phyloP scores from a whole-genome alignment of 2,888 invertebrate species.

The Agrotis segetum region DNA sequence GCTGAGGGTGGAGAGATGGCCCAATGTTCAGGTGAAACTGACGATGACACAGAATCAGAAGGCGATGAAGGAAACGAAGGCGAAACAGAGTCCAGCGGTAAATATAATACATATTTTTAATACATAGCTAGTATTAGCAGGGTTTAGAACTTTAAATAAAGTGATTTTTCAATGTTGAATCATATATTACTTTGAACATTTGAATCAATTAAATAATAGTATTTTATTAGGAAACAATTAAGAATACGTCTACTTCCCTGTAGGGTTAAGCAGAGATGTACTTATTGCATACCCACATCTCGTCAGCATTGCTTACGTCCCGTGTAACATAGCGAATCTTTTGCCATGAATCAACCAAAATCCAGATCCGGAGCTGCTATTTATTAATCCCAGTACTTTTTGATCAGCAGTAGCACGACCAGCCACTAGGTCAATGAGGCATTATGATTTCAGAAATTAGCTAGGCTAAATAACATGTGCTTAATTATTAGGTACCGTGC shows the following conservation, averaged over 20 bases:
- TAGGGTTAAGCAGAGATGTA: not conserved
- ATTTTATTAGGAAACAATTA: not conserved
- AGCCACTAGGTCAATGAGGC: not conserved
- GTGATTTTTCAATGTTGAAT: not conserved
- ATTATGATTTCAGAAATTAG: not conserved
- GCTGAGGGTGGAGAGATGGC: slow-evolving; percentile 90
- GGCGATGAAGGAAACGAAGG: slow-evolving; percentile 92
- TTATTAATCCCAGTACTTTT: not conserved
- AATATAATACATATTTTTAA: slow-evolving; percentile 65
- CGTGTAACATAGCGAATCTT: not conserved
- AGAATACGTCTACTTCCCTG: not conserved
- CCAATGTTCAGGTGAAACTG: slow-evolving; percentile 91
- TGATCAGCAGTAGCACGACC: not conserved
- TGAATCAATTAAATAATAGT: too few relatives aligned
- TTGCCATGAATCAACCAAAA: not conserved
- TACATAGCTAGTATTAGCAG: not conserved
- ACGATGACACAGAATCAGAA: slow-evolving; percentile 93
- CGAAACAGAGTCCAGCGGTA: slow-evolving; percentile 93
- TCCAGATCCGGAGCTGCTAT: not conserved
- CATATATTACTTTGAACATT: not conserved
- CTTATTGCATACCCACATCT: not conserved
- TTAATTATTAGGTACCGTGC: not conserved
- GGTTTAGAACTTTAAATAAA: not conserved
- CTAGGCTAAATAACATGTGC: slow-evolving; percentile 2
- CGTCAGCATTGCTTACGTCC: not conserved